A percentile compares a stretch with the other conserved stretches of the same genome.
Conservation (phyloP, 2,797 vertebrate genomes). For the Acanthurus lineatus region DNA sequence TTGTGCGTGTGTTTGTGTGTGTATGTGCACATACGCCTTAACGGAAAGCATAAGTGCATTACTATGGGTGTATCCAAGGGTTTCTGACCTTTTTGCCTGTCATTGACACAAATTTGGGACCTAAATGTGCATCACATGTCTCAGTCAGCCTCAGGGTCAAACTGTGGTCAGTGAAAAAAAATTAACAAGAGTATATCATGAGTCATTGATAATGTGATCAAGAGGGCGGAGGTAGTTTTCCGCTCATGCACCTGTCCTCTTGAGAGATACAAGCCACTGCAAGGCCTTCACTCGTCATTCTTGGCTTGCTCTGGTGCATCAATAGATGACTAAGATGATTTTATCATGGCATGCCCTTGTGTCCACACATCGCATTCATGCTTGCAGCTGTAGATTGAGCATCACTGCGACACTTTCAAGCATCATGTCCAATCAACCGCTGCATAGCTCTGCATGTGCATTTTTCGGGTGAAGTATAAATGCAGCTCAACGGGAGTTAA, state of each 20-base stretch:
- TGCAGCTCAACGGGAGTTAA: constrained; percentile 50
- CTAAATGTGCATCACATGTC: constrained; percentile 18
- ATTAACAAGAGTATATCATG: constrained; percentile 36
- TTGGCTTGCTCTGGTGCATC: constrained; percentile 16
- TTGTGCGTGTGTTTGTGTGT: constrained; percentile 30
- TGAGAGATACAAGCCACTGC: constrained; percentile 9
- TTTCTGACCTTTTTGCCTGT: constrained; percentile 55
- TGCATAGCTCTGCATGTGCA: constrained; percentile 24
- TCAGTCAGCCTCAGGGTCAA: constrained; percentile 25
- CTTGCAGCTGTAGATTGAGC: constrained; percentile 29
- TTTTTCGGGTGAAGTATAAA: constrained; percentile 55
- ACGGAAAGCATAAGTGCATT: constrained; percentile 53
- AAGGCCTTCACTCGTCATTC: constrained; percentile 10
- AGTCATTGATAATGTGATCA: constrained; percentile 51
- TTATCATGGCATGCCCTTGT: constrained; percentile 24
- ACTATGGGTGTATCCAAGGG: constrained; percentile 42
- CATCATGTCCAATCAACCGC: constrained; percentile 28
- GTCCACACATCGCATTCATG: background rate
- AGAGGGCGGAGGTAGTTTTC: constrained; percentile 17
- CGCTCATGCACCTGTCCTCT: constrained; percentile 20
- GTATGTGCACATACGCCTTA: constrained; percentile 19
- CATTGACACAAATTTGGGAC: constrained; percentile 39
- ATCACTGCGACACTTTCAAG: constrained; percentile 20
- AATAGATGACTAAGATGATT: constrained; percentile 25
- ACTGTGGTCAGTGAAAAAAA: constrained; percentile 55